phyloP scores from a whole-genome alignment of 2,113 vertebrate genomes.

The Megaptera novaeangliae region DNA sequence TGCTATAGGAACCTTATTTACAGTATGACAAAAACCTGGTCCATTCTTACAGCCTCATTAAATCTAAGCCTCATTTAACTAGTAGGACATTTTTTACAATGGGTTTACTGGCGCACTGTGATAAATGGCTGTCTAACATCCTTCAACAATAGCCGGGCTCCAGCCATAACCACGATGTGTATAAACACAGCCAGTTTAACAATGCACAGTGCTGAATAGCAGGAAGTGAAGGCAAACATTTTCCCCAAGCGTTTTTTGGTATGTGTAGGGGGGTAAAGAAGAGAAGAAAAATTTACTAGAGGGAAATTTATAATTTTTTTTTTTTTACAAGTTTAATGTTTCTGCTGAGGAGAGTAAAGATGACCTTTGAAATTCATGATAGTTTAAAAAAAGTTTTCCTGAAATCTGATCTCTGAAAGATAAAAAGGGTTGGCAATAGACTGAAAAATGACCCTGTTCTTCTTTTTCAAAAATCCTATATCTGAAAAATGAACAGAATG shows the following conservation, averaged over 20 bases:
- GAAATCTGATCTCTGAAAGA: slow-evolving; percentile 83
- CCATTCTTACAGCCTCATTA: slow-evolving; percentile 82
- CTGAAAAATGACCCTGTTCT: slow-evolving; percentile 76
- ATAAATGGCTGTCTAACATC: slow-evolving; percentile 81
- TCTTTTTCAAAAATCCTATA: slow-evolving; percentile 7
- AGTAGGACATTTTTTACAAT: slow-evolving; percentile 86
- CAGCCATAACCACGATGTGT: slow-evolving; percentile 74
- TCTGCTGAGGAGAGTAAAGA: slow-evolving; percentile 66
- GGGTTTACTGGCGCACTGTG: slow-evolving; percentile 80
- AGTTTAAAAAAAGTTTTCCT: slow-evolving; percentile 73
- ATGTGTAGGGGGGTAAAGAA: not conserved
- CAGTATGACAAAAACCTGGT: slow-evolving; percentile 73
- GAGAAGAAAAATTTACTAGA: slow-evolving; percentile 15
- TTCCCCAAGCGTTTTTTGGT: slow-evolving; percentile 39
- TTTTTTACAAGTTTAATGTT: slow-evolving; percentile 57
- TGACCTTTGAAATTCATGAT: slow-evolving; percentile 82
- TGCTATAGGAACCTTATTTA: slow-evolving; percentile 81
- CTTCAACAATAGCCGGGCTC: slow-evolving; percentile 78
- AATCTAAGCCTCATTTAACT: slow-evolving; percentile 85
- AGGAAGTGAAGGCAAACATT: slow-evolving; percentile 77
- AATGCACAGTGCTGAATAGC: slow-evolving; percentile 77
- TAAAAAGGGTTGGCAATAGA: slow-evolving; percentile 79
- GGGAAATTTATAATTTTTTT: slow-evolving; percentile 59
- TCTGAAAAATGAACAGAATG: slow-evolving; percentile 73
- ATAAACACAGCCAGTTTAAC: slow-evolving; percentile 81